Base-by-base conservation (phyloP, 2,113 vertebrate genomes). In the Amphiprion percula region DNA sequence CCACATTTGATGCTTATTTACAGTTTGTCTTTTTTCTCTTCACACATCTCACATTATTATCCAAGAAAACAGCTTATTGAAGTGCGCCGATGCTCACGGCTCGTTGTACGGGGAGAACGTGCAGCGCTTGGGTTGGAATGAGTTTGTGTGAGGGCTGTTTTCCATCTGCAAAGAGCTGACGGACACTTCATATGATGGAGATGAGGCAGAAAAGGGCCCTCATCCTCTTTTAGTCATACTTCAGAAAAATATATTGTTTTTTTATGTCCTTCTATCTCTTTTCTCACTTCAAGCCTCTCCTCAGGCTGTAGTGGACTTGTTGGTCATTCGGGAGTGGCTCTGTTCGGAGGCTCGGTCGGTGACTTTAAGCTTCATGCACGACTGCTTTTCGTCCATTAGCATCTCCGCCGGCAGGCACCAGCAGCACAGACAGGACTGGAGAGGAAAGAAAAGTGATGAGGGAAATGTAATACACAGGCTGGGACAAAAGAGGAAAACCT, bases 361-460 rank as follows among this genome's bases (percentile, higher is more conserved):
- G 80, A 94, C 95, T 95, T 97, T 99, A 86, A 97, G 96, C 94
- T 98, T 99, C 87, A 97, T 92, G 89, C 97, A 98, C 3, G 96
- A 97, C 82, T 96, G 97, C 91, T 98, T 98, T 84, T 98, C 97
- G 72, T 98, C 97, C 94, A 97, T 89, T 88, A 96, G 81, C 85
- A 97, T 96, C 84, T 99, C 97, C 61, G 96, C 95, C 24, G 96
- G 95, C 30, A 97, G 95, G 83, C 96, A 97, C 96, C 98, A 99
- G 90, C 97, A 99, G 83, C 96, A 98, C 72, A 99, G 92, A 82
- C 97, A 98, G 2, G 97, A 99, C 98, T 99, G 64, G 47, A 87
- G 85, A 88, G 67, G 86, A 89, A 91, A 60, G 50, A 5, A 9
- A 44, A 24, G 28, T 3, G 10, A 49, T 26, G 8, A 62, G 33